These are phyloP conservation scores for Spialia ferax DNA, from an alignment of 2,888 invertebrate genomes.

Conservation along the genomic window DNA sequence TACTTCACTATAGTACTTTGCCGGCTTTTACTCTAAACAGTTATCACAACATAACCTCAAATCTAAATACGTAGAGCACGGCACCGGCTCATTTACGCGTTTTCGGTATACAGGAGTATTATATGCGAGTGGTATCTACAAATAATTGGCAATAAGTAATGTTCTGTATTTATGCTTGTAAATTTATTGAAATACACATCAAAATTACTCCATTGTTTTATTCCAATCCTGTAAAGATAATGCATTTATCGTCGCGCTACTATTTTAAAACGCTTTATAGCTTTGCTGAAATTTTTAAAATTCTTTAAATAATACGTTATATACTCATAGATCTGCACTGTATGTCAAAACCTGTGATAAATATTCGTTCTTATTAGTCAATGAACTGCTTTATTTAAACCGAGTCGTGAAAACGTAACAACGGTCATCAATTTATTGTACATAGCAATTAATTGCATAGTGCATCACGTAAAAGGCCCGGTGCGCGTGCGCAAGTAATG, in stretches of 20 bases:
- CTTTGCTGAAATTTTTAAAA: not conserved
- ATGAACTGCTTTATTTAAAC: constrained; percentile 25
- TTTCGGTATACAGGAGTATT: constrained; percentile 46
- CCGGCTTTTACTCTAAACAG: constrained; percentile 76
- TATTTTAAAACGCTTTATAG: not conserved
- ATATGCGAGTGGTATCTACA: constrained; percentile 54
- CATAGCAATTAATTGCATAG: constrained; percentile 46
- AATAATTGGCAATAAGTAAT: constrained; percentile 72
- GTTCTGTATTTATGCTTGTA: constrained; percentile 59
- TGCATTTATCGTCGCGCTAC: constrained; percentile 10
- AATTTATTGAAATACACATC: constrained; percentile 71
- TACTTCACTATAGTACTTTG: constrained; percentile 53
- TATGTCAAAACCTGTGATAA: constrained; percentile 2
- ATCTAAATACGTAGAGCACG: constrained; percentile 71
- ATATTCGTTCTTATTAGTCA: constrained; percentile 19
- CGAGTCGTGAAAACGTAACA: constrained; percentile 33
- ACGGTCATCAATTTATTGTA: constrained; percentile 37
- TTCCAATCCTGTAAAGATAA: constrained; percentile 59
- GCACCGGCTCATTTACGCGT: constrained; percentile 68
- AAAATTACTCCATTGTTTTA: constrained; percentile 75
- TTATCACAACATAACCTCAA: constrained; percentile 85
- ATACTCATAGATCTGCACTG: not conserved
- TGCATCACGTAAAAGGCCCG: constrained; percentile 71
- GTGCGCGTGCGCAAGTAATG: constrained; percentile 71
- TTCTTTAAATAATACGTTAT: not conserved